Evolutionary conservation across 2,888 invertebrate genomes (phyloP).

Genomic region (Ferdinandea cuprea): DNA sequence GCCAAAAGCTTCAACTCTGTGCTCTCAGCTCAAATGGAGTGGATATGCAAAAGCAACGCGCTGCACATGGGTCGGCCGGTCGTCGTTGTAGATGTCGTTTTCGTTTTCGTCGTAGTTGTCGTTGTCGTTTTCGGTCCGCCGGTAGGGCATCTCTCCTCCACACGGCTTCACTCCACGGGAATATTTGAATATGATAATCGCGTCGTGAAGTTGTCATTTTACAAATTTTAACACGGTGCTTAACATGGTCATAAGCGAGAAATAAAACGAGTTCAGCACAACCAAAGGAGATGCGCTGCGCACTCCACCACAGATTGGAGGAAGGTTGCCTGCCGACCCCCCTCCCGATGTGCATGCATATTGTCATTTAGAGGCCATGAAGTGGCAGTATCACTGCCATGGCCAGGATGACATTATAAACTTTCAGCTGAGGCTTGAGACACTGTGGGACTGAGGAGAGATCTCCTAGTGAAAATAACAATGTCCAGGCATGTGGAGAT

Average conservation of each 20-base stretch:
- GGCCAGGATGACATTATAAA: slow-evolving; percentile 74
- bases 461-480: slow-evolving; percentile 72
- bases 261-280: slow-evolving; percentile 70
- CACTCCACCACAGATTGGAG: slow-evolving; percentile 33
- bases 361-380: slow-evolving; percentile 72
- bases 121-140: slow-evolving; percentile 15
- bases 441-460: slow-evolving; percentile 49
- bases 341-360: slow-evolving; percentile 42
- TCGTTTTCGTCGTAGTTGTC: not conserved
- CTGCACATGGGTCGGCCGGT: slow-evolving; percentile 47
- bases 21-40: slow-evolving; percentile 1
- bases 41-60: slow-evolving; percentile 61
- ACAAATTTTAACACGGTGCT: slow-evolving; percentile 78
- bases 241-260: slow-evolving; percentile 76
- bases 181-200: slow-evolving; percentile 78
- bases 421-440: slow-evolving; percentile 49
- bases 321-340: slow-evolving; percentile 40
- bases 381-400: slow-evolving; percentile 74
- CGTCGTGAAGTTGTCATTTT: slow-evolving; percentile 78
- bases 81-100: not conserved
- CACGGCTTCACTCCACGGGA: slow-evolving; percentile 57
- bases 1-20: slow-evolving; percentile 62
- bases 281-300: slow-evolving; percentile 55
- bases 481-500: slow-evolving; percentile 55
- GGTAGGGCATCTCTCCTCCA: slow-evolving; percentile 48